Conservation (phyloP, 2,113 vertebrate genomes). For the Hippopotamus amphibius region DNA sequence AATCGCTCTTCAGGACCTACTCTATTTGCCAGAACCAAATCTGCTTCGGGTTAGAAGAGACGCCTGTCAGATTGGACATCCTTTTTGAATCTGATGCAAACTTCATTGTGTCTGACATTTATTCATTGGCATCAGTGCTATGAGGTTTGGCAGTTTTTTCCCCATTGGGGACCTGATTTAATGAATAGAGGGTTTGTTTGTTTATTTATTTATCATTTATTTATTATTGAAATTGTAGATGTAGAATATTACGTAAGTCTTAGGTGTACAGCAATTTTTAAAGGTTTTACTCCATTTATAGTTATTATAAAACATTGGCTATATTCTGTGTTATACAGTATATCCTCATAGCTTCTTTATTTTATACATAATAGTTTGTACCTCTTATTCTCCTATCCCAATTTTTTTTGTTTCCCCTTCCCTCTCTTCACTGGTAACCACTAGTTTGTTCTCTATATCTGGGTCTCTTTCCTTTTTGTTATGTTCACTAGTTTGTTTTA, state of each 20-base stretch:
- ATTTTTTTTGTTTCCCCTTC: not conserved
- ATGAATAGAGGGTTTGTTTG: not conserved
- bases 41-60: not conserved
- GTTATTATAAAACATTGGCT: not conserved
- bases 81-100: conserved; percentile 8
- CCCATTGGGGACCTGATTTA: not conserved
- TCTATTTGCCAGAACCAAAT: not conserved
- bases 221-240: not conserved
- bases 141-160: not conserved
- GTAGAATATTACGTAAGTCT: not conserved
- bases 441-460: not conserved
- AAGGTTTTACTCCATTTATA: not conserved
- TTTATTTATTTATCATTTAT: not conserved
- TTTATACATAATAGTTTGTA: not conserved
- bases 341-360: not conserved
- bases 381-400: not conserved
- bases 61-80: not conserved
- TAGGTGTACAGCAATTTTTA: not conserved
- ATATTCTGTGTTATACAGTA: not conserved
- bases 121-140: not conserved
- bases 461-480: not conserved
- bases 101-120: not conserved
- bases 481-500: not conserved
- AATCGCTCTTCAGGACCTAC: not conserved
- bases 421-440: not conserved